Conservation (phyloP, 2,888 invertebrate genomes). For the Dinocampus coccinellae region DNA sequence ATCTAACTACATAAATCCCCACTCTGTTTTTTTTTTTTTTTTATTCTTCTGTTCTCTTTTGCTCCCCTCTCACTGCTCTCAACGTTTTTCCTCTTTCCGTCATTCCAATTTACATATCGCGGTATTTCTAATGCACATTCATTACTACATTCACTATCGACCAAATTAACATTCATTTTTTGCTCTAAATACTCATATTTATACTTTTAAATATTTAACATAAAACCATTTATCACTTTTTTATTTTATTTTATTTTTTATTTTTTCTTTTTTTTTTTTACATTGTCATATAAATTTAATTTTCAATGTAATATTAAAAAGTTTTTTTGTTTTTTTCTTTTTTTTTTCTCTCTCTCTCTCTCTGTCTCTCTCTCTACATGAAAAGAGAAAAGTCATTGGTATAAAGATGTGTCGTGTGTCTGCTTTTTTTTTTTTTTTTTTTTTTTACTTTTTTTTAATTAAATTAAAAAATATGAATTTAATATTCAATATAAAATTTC, state of each 20-base stretch:
- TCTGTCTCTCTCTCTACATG: too few species aligned
- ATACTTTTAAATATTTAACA: slow-evolving; percentile 48
- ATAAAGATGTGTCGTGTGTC: too few species aligned
- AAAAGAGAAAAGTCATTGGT: too few species aligned
- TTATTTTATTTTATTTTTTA: background rate
- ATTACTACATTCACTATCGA: slow-evolving; percentile 54
- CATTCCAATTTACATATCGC: slow-evolving; percentile 67
- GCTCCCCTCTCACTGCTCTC: slow-evolving; percentile 39
- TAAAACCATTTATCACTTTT: background rate
- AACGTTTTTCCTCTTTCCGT: too few species aligned
- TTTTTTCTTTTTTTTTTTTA: background rate
- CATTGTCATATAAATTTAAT: background rate
- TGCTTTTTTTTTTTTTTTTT: too few species aligned
- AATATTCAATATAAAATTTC: background rate
- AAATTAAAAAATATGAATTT: too few species aligned
- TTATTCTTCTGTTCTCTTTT: background rate
- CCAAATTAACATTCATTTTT: slow-evolving; percentile 55
- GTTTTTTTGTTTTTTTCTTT: too few species aligned
- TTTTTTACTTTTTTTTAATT: too few species aligned
- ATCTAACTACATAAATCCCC: too few species aligned
- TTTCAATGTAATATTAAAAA: too few species aligned
- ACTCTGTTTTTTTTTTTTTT: background rate
- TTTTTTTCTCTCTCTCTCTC: too few species aligned
- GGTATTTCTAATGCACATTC: slow-evolving; percentile 65
- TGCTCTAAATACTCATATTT: slow-evolving; percentile 51